Evolutionary conservation across 2,888 invertebrate species (phyloP).

Genomic region (Aporophyla nigra): DNA sequence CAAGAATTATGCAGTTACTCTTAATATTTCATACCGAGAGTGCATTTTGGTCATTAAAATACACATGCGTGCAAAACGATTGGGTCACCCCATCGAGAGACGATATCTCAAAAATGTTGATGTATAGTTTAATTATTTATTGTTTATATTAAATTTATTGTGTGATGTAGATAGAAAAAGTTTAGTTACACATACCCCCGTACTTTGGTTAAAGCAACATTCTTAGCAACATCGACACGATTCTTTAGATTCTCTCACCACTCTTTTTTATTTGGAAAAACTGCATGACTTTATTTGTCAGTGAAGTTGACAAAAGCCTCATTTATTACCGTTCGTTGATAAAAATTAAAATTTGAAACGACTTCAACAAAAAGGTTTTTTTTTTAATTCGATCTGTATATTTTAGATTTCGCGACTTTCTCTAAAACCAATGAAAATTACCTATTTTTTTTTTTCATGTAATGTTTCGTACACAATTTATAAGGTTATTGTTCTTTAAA

Average conservation of each 20-base stretch:
- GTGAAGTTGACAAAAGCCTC: neutral
- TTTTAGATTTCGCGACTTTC: neutral
- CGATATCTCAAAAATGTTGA: neutral
- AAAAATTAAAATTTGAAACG: neutral
- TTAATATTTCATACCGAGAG: neutral
- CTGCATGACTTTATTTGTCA: too few species aligned
- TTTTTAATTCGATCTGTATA: neutral
- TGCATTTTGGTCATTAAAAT: conserved; percentile 19
- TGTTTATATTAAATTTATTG: too few species aligned
- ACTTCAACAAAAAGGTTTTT: neutral
- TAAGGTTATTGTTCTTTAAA: neutral
- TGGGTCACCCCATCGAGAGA: too few species aligned
- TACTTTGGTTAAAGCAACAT: neutral
- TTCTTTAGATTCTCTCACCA: neutral
- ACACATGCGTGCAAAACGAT: neutral
- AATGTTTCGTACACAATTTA: neutral
- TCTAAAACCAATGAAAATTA: neutral
- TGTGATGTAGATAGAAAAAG: too few species aligned
- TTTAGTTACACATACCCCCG: too few species aligned
- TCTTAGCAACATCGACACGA: neutral
- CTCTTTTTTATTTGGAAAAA: neutral
- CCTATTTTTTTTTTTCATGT: neutral
- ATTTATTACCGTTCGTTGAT: neutral
- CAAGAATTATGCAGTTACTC: conserved; percentile 29
- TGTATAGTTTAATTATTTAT: neutral